phyloP scores from a whole-genome alignment of 1,140 invertebrate species.

The Neoseiulus cucumeris region DNA sequence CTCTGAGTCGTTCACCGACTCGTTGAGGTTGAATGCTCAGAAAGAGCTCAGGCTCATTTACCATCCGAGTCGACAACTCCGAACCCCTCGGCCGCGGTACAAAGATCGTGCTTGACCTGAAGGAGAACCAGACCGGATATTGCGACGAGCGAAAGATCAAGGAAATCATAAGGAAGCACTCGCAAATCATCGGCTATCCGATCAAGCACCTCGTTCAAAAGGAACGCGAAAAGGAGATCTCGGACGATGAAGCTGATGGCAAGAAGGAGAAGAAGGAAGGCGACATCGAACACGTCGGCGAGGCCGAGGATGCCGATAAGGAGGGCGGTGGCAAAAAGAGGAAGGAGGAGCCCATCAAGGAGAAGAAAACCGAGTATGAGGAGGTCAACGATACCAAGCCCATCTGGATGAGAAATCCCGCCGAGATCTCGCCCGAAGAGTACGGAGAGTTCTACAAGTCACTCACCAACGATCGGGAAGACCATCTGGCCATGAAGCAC shows the following conservation, averaged over 20 bases:
- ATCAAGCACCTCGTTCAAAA: constrained; percentile 86
- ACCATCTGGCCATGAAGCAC: constrained; percentile 93
- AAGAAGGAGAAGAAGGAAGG: constrained; percentile 44
- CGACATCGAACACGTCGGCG: constrained; percentile 45
- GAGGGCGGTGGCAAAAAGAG: constrained; percentile 58
- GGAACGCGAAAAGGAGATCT: constrained; percentile 83
- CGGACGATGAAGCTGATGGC: constrained; percentile 59
- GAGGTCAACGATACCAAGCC: constrained; percentile 99
- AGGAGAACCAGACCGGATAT: constrained; percentile 78
- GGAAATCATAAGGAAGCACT: constrained; percentile 95
- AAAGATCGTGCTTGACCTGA: constrained; percentile 66
- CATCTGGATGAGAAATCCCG: constrained; percentile 92
- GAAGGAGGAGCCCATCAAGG: constrained; percentile 86
- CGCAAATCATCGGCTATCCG: constrained; percentile 96
- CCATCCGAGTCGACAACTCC: constrained; percentile 44
- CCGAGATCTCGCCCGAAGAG: constrained; percentile 91
- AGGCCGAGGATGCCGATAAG: constrained; percentile 49
- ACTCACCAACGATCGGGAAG: constrained; percentile 96
- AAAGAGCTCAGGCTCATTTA: constrained; percentile 83
- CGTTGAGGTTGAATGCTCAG: constrained; percentile 55
- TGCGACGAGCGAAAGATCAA: constrained; percentile 82
- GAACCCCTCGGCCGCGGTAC: constrained; percentile 64
- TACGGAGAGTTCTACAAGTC: constrained; percentile 99
- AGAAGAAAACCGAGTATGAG: constrained; percentile 93
- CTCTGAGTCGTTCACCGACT: constrained; percentile 76